phyloP scores from a whole-genome alignment of 2,797 vertebrate species.

The Tachyglossus aculeatus region DNA sequence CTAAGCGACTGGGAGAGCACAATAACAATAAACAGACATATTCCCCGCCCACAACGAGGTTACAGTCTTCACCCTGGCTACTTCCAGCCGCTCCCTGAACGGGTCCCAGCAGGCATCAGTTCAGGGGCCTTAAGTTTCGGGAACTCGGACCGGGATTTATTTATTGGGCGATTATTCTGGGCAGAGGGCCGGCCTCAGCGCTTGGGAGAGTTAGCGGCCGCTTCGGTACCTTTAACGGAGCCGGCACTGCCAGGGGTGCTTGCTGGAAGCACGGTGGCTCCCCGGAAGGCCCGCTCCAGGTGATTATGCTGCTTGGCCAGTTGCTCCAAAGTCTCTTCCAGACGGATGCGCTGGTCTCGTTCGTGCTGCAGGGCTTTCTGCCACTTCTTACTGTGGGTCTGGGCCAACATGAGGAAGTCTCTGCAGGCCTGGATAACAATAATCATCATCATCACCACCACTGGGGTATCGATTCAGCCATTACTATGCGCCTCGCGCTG shows the following conservation, averaged over 20 bases:
- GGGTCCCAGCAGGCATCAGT: background rate
- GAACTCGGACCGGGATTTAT: too few species aligned
- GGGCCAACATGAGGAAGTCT: constrained; percentile 90
- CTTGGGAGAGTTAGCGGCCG: too few species aligned
- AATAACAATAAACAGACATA: too few species aligned
- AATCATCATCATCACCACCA: too few species aligned
- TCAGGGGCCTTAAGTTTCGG: too few species aligned
- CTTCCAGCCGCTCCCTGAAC: background rate
- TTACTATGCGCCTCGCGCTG: too few species aligned
- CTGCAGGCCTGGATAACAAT: constrained; percentile 82
- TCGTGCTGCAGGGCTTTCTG: constrained; percentile 93
- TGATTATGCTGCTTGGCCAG: constrained; percentile 97
- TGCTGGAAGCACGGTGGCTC: constrained; percentile 87
- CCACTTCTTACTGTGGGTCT: constrained; percentile 93
- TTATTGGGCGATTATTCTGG: too few species aligned
- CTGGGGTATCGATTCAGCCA: too few species aligned
- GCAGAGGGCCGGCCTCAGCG: too few species aligned
- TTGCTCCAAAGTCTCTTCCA: constrained; percentile 96
- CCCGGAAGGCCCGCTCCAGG: constrained; percentile 92
- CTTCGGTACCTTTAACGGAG: constrained; percentile 81
- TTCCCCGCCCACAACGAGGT: too few species aligned
- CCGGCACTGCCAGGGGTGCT: constrained; percentile 72
- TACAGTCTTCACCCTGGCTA: background rate
- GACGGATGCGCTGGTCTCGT: constrained; percentile 88
- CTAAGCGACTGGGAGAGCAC: too few species aligned